Conservation (phyloP, 2,113 vertebrate genomes). For the Nothobranchius kuhntae region DNA sequence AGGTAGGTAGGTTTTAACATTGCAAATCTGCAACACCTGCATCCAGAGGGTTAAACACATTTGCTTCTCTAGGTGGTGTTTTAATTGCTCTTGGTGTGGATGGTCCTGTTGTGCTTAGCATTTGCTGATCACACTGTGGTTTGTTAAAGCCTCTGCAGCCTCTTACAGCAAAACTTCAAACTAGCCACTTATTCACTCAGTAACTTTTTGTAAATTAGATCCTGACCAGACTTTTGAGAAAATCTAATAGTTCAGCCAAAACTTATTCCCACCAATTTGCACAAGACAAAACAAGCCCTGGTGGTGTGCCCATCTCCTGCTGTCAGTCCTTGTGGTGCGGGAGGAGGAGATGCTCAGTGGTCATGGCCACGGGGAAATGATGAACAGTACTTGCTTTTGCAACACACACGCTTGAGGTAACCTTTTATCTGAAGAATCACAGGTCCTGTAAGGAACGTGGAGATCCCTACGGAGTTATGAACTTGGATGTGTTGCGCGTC, state of each 20-base stretch:
- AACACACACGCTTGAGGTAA: slow-evolving; percentile 24
- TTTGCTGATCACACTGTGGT: neutral
- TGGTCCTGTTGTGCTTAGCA: neutral
- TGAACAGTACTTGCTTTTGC: slow-evolving; percentile 40
- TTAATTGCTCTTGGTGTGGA: neutral
- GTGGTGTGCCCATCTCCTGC: slow-evolving; percentile 1
- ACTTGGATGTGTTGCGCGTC: slow-evolving; percentile 63
- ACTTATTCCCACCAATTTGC: neutral
- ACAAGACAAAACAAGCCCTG: neutral
- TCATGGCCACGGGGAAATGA: slow-evolving; percentile 33
- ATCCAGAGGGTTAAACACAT: too few species aligned
- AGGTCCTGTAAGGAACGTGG: slow-evolving; percentile 39
- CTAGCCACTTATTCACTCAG: neutral
- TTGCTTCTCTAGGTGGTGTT: neutral
- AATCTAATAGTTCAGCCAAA: neutral
- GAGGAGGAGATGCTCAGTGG: slow-evolving; percentile 9
- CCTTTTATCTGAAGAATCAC: slow-evolving; percentile 55
- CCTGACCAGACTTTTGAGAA: neutral
- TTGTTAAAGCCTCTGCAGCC: neutral
- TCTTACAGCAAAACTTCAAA: neutral
- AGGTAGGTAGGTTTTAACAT: too few species aligned
- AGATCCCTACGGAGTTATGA: slow-evolving; percentile 41
- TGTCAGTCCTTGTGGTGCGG: slow-evolving; percentile 7
- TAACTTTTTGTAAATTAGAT: neutral
- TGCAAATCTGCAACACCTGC: too few species aligned